Base-by-base conservation (phyloP, 2,888 invertebrate species). In the Tenthredo scrophulariae region DNA sequence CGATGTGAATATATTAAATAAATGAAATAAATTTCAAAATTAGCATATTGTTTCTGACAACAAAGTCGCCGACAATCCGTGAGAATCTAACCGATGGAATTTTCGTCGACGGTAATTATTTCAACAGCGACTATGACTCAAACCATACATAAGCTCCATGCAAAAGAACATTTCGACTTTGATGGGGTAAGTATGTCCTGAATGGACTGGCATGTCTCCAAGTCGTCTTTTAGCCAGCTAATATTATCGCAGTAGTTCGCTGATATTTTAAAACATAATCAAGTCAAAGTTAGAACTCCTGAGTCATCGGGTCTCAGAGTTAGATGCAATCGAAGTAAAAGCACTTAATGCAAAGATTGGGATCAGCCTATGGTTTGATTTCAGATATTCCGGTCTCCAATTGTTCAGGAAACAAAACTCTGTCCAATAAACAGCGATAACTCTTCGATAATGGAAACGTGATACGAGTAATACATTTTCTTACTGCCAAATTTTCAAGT, bases 61-160 rank as follows among this genome's bases (percentile, higher is more conserved):
- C 80, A 80, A 80, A 80, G 80, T 80, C 40, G 80, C 80, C 80
- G 80, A 80, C 80, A 18, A n/a, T 62, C 40, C 80, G 80, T 80
- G 80, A 80, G 80, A 80, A 80, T 26, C 10, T 37, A 22, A 33
- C n/a, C 33, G 37, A 22, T n/a, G 58, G 62, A 80, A 80, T 43
- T 80, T 22, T 80, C 37, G n/a, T 62, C 58, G 62, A 62, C 80
- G 33, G 40, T 15, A 26, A 10, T 62, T 29, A n/a, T n/a, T 37
- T 40, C 33, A 15, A 40, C 37, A 62, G 58, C 26, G 62, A 80
- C 79, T n/a, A n/a, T 74, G 26, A 80, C 58, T 40, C 62, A 22
- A 43, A 26, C 67, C 22, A 15, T 6, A 22, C n/a, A 75, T 75
- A 46, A 26, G 29, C 62, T 26, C 18, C 7, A 0, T 15, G 54